Percentiles rank a stretch among this genome's conserved stretches.
phyloP scores from a whole-genome alignment of 2,888 invertebrate genomes.

The Margaritifera margaritifera region DNA sequence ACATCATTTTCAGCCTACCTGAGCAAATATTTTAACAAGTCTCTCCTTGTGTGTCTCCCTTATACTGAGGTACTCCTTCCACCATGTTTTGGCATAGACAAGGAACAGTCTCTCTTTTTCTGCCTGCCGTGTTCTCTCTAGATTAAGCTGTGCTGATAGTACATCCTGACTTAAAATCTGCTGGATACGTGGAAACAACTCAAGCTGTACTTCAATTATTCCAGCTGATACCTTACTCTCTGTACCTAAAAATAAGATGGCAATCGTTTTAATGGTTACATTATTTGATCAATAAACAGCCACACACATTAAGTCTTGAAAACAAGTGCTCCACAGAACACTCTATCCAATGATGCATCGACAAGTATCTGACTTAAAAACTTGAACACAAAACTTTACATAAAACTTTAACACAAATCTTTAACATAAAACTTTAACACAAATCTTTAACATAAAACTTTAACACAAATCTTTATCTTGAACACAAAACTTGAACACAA shows the following conservation, averaged over 20 bases:
- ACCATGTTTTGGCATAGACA: conserved; percentile 73
- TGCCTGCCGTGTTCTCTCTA: conserved; percentile 66
- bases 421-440: too few species aligned
- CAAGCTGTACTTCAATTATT: conserved; percentile 68
- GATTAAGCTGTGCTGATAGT: conserved; percentile 64
- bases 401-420: too few species aligned
- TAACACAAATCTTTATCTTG: too few species aligned
- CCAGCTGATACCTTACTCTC: conserved; percentile 70
- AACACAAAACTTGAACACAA: too few species aligned
- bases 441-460: too few species aligned
- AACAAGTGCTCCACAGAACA: too few species aligned
- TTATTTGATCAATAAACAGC: too few species aligned
- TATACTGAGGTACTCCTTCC: conserved; percentile 72
- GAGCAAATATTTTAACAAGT: conserved; percentile 73
- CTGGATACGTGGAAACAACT: conserved; percentile 63
- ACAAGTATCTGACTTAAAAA: not conserved
- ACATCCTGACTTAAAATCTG: conserved; percentile 61
- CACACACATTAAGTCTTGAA: too few species aligned
- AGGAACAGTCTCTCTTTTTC: conserved; percentile 72
- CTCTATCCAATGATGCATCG: too few species aligned
- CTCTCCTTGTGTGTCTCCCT: conserved; percentile 67
- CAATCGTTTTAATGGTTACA: too few species aligned
- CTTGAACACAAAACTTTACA: not conserved
- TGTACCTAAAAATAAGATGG: conserved; percentile 47
- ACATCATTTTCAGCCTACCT: conserved; percentile 44